phyloP scores from a whole-genome alignment of 2,888 invertebrate genomes.

The Ormyrus nitidulus region DNA sequence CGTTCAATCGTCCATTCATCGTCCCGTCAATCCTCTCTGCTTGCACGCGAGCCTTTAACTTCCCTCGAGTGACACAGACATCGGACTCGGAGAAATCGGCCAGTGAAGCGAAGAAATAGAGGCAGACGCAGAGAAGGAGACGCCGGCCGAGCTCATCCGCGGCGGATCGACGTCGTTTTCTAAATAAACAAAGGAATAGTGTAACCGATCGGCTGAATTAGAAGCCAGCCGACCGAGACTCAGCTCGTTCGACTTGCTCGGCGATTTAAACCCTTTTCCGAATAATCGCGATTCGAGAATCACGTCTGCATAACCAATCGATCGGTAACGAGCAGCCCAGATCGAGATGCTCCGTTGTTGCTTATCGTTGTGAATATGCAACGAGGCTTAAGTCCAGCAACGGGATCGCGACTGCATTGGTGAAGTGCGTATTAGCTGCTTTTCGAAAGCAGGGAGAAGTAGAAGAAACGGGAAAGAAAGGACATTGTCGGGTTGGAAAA shows the following conservation, averaged over 20 bases:
- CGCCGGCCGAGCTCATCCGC: not conserved
- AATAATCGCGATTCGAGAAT: too few relatives aligned
- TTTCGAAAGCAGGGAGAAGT: not conserved
- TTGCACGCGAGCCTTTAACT: not conserved
- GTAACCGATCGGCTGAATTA: slow-evolving; percentile 40
- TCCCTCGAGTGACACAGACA: not conserved
- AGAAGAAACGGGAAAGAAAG: not conserved
- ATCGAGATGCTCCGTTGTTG: slow-evolving; percentile 34
- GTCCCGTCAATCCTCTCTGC: not conserved
- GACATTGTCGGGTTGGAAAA: not conserved
- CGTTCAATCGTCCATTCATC: slow-evolving; percentile 18
- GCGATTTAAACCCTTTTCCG: slow-evolving; percentile 20
- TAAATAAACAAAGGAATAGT: slow-evolving; percentile 23
- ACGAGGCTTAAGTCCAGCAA: slow-evolving; percentile 33
- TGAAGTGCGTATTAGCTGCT: not conserved
- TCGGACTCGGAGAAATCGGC: slow-evolving; percentile 14
- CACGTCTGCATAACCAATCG: slow-evolving; percentile 16
- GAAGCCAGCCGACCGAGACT: slow-evolving; percentile 8
- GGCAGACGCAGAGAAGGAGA: not conserved
- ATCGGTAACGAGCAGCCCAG: slow-evolving; percentile 3
- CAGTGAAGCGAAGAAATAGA: slow-evolving; percentile 11
- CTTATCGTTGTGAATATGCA: slow-evolving; percentile 35
- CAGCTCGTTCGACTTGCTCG: slow-evolving; percentile 15
- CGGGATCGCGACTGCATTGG: not conserved
- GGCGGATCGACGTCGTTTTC: not conserved